Base-by-base conservation (phyloP, 2,797 vertebrate genomes). In the Urocyon cinereoargenteus region DNA sequence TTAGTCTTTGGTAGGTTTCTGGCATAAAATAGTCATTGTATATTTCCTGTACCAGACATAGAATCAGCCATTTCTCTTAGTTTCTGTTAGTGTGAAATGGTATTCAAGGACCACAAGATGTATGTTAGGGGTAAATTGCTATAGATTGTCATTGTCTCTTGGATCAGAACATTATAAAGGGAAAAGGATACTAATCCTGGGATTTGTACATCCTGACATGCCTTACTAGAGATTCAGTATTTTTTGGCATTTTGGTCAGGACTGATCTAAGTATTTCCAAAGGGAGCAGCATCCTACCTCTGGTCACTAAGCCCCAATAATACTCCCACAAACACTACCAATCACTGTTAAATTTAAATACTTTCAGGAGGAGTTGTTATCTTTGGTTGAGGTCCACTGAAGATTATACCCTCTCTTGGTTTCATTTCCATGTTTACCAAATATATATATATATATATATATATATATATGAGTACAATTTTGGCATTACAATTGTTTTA, bases 361-460 rank as follows among this genome's bases (percentile, higher is more conserved):
- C 26, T 83, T 92, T 72, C 36, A 45, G 28, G 36, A 73, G 36
- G 40, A 82, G 6, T 83, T 64, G 22, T 8, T 49, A 22, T 57
- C 8, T 95, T 97, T 64, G 15, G 72, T 94, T 86, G 51, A 92
- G 68, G 92, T 72, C 26, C 31, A 36, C 3, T 90, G 49, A 95
- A 86, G 28, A 36, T 36, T 92, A 83, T 86, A 24, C 19, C 59
- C 51, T 90, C 22, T 77, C 66, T n/a, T 78, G 53, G 8, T n/a
- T 90, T 87, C 68, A 90, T 86, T 75, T 86, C 21, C 45, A 51
- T 34, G 21, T 11, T 97, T 11, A 78, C 7, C 7, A 34, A 45
- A 40, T 40, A 40, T 40, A 40, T 40, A 40, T 40, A 40, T 6
- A 40, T 6, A 40, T 6, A 40, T 6, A 40, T 6, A 40, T 6